These are phyloP conservation scores for Carduelis carduelis DNA, from an alignment of 2,797 vertebrate genomes.

Conservation along the genomic window DNA sequence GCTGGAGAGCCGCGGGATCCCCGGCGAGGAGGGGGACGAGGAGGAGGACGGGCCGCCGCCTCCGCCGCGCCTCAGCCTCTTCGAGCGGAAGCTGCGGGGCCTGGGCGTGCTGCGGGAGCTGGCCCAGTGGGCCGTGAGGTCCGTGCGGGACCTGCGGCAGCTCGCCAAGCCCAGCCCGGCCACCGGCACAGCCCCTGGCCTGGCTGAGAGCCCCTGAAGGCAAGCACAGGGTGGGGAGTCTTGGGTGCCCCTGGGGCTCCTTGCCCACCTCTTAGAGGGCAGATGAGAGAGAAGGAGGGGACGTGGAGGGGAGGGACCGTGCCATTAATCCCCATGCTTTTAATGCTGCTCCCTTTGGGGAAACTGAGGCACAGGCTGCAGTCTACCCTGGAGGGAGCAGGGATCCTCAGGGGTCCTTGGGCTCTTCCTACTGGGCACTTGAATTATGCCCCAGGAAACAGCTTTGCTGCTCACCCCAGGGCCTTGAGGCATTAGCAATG, in stretches of 20 bases:
- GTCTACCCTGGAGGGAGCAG: accelerated
- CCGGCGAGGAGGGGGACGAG: not conserved
- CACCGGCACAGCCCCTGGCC: not conserved
- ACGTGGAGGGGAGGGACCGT: accelerated
- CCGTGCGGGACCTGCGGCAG: conserved; percentile 66
- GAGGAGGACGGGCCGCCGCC: not conserved
- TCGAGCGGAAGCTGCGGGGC: conserved; percentile 73
- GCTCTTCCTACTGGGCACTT: not conserved
- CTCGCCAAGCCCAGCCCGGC: conserved; percentile 39
- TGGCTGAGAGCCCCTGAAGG: conserved; percentile 29
- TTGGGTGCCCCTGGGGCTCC: not conserved
- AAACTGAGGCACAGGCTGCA: accelerated
- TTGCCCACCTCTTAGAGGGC: not conserved
- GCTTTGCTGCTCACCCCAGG: not conserved
- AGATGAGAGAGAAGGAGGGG: not conserved
- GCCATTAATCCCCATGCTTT: not conserved
- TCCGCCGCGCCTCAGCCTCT: not conserved
- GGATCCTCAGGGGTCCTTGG: not conserved
- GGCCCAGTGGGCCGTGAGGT: conserved; percentile 72
- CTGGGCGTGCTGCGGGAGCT: conserved; percentile 75
- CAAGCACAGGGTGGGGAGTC: accelerated
- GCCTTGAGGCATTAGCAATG: accelerated
- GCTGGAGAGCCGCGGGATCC: conserved; percentile 52
- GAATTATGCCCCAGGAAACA: not conserved
- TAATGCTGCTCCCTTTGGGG: not conserved